Evolutionary conservation across 2,113 vertebrate genomes (phyloP).

Genomic region (Nipponia nippon): DNA sequence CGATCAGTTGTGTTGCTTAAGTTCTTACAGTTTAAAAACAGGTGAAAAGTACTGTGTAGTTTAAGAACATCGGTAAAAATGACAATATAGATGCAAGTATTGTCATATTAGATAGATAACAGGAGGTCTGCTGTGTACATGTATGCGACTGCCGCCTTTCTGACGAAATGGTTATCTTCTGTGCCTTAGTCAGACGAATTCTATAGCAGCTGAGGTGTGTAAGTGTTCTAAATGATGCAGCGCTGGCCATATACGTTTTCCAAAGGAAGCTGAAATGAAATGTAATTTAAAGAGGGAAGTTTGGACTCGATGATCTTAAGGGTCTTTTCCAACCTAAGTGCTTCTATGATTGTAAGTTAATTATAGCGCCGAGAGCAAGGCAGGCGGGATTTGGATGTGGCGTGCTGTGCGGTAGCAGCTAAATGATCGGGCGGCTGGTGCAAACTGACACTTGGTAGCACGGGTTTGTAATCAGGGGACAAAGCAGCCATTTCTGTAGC

Average conservation of each 20-base stretch:
- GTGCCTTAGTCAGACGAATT: background rate
- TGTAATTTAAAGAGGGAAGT: background rate
- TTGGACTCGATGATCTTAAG: background rate
- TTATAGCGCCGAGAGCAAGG: background rate
- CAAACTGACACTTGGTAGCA: background rate
- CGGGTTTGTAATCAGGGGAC: background rate
- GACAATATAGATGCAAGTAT: rapidly evolving
- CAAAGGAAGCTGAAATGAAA: background rate
- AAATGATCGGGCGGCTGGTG: background rate
- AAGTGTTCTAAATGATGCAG: background rate
- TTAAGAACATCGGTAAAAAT: background rate
- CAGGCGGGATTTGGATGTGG: background rate
- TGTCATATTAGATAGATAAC: too few species aligned
- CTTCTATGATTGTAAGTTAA: background rate
- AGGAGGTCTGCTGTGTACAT: rapidly evolving
- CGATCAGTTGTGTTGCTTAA: background rate
- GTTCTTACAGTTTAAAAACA: background rate
- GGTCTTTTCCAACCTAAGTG: background rate
- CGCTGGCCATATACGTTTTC: rapidly evolving
- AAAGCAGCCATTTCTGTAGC: background rate
- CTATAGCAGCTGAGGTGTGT: background rate
- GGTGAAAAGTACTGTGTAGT: background rate
- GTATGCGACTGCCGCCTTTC: background rate
- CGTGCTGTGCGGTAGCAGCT: rapidly evolving
- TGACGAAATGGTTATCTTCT: background rate